Conservation (phyloP, 1,140 invertebrate species). For the Rhopalosiphum padi region DNA sequence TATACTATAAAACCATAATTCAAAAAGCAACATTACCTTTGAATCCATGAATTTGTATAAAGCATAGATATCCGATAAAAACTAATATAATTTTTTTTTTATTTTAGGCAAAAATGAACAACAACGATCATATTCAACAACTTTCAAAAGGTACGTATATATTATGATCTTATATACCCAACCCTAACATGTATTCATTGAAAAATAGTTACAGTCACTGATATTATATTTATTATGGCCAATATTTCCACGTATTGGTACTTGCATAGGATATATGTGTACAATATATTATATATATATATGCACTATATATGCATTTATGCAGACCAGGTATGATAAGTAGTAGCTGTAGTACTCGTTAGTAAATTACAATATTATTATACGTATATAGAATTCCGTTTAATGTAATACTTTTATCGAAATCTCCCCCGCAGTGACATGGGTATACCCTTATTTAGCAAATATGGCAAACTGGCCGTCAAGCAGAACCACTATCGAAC, state of each 20-base stretch:
- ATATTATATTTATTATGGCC: not conserved
- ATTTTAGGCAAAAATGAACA: constrained; percentile 70
- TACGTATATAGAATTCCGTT: not conserved
- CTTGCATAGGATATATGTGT: not conserved
- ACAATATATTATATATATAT: not conserved
- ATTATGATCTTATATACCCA: not conserved
- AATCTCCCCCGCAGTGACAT: not conserved
- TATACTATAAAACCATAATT: not conserved
- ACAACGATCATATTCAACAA: constrained; percentile 63
- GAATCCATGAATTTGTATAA: not conserved
- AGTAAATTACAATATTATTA: not conserved
- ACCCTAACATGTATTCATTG: not conserved
- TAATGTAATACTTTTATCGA: not conserved
- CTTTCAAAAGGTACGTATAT: constrained; percentile 47
- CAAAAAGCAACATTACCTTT: not conserved
- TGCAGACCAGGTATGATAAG: not conserved
- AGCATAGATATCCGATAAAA: not conserved
- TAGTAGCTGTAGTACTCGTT: not conserved
- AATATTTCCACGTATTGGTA: not conserved
- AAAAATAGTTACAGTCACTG: not conserved
- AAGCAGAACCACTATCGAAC: not conserved
- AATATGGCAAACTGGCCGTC: not conserved
- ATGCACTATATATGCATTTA: not conserved
- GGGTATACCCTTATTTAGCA: constrained; percentile 10
- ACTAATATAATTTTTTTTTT: constrained; percentile 61